Base-by-base conservation (phyloP, 2,113 vertebrate genomes). In the Calidris pugnax region DNA sequence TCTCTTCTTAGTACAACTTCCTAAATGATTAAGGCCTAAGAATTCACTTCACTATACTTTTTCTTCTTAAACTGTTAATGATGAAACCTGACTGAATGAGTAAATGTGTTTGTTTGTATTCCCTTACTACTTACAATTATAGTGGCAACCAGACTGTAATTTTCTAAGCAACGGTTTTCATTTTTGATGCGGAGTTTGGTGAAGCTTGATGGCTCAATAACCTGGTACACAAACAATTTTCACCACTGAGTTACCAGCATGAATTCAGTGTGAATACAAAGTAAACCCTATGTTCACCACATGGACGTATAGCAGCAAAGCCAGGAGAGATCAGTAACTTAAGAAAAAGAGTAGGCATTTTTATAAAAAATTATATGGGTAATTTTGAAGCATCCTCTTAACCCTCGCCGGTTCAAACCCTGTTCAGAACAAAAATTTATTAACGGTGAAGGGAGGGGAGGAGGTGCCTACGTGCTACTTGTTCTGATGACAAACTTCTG, bases 351-450 rank as follows among this genome's bases (percentile, higher is more conserved):
- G 23, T 11, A 47, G 26, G 18, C 9, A 23, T 41, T 88, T 72
- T 63, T 43, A 85, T 33, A 37, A 53, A 48, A 93, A 43, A 37
- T 2, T 17, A 28, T 20, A 63, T 43, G 35, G 32, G 30, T 28
- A 53, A 73, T 62, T 95, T 91, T 23, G 24, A 85, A 89, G 55
- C 37, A 48, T 32, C 9, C 21, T 68, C n/a, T 87, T 89, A 82
- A 50, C 2, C 4, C 9, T 8, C 0, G 0, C 17, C n/a, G 66
- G 27, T 32, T 69, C 8, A 6, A 75, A 78, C 9, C 14, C 32
- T 56, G 8, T 28, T 69, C 27, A 60, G 47, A 86, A 89, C 33
- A 90, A 77, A 63, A 39, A 30, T 27, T 13, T 55, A 59, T 12
- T 55, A 15, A 64, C 7, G 10, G 28, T 59, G 37, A 56, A 85